Base-by-base conservation (phyloP, 2,888 invertebrate genomes). In the Dasysyrphus albostriatus region DNA sequence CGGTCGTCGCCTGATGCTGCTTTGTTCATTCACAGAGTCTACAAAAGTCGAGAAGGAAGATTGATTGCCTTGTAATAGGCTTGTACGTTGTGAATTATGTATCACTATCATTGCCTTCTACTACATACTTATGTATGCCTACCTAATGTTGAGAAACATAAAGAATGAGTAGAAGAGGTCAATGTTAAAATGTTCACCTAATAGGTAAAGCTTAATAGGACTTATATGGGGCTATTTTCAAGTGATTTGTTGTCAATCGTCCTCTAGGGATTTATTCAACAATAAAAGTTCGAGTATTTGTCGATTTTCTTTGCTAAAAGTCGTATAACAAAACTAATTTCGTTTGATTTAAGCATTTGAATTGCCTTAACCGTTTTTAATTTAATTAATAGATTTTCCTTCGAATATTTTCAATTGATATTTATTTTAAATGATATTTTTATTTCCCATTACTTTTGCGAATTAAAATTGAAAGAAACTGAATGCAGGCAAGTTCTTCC, bases 1-100 rank as follows among this genome's bases (percentile, higher is more conserved):
- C 1, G 5, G 34, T 56, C 5, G 16, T 9, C 5, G 29, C 5
- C 3, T 39, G 37, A 59, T 39, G 16, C n/a, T 6, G 2, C 3
- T 67, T 61, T 73, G 77, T 77, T 81, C 73, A 58, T 77, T 77
- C 81, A n/a, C n/a, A n/a, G n/a, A 16, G 74, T 56, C 58, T 24
- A 51, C 42, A 16, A 77, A 70, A 87, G 74, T 83, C 78, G 72
- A 70, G 37, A 59, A 19, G 83, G 78, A 87, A 87, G 87, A 87
- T 87, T 87, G 87, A 87, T 87, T 79, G 83, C 78, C 87, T 83
- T 87, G 87, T 87, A 87, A 87, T 87, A 87, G 87, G 87, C 87
- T 83, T 87, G 83, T 83, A 87, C 83, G 83, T 79, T 61, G 67
- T 87, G 87, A 87, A 87, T 87, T 87, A 83, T 87, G 74, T 87